Evolutionary conservation across 2,888 invertebrate species (phyloP).

Genomic region (Troilus luridus): DNA sequence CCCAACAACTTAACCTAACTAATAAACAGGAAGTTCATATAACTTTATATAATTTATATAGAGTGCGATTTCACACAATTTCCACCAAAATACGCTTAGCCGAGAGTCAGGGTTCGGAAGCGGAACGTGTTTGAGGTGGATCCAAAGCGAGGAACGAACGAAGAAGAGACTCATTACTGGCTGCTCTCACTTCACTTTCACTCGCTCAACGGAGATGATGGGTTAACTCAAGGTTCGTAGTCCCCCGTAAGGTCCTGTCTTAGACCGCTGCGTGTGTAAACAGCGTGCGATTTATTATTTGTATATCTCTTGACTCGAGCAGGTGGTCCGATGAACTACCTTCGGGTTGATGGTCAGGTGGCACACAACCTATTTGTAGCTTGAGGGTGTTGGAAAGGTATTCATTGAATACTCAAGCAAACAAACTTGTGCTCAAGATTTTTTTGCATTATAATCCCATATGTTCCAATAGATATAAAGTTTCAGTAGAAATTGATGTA

Average conservation of each 20-base stretch:
- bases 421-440: neutral
- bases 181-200: constrained; percentile 30
- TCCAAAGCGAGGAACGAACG: neutral
- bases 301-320: neutral
- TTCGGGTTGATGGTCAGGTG: neutral
- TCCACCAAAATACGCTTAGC: neutral
- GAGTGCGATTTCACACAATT: neutral
- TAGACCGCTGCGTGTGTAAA: neutral
- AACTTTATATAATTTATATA: neutral
- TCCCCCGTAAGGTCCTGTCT: neutral
- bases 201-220: constrained; percentile 19
- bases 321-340: neutral
- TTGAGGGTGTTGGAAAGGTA: neutral
- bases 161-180: constrained; percentile 25
- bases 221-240: neutral
- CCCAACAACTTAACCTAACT: neutral
- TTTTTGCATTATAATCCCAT: constrained; percentile 10
- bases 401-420: neutral
- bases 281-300: neutral
- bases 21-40: neutral
- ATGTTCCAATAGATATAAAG: neutral
- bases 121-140: neutral
- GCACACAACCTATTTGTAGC: neutral
- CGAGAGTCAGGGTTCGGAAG: neutral
- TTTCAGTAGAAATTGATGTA: too few species aligned